phyloP scores from a whole-genome alignment of 2,113 vertebrate genomes.

The Galemys pyrenaicus region DNA sequence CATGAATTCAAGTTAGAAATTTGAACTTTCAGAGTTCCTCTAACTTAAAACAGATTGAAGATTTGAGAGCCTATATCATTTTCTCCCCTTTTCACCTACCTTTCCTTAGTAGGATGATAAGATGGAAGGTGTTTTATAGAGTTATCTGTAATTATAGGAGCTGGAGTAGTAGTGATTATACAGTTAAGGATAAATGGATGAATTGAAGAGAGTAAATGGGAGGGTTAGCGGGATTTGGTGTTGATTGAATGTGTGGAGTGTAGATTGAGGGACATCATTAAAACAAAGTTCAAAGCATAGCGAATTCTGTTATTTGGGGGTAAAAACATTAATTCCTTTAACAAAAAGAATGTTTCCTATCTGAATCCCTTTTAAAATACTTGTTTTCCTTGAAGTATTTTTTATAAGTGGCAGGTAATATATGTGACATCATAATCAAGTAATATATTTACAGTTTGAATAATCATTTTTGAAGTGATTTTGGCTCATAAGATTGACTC shows the following conservation, averaged over 20 bases:
- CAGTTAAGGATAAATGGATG: no score
- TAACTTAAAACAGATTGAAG: not conserved
- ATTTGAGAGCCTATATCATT: not conserved
- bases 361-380: constrained; percentile 9
- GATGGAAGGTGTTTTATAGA: not conserved
- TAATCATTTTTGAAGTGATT: constrained; percentile 9
- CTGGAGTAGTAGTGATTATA: not conserved
- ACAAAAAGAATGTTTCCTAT: not conserved
- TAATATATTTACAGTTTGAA: not conserved
- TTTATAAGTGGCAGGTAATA: not conserved
- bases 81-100: accelerated
- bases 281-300: not conserved
- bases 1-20: not conserved
- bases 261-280: not conserved
- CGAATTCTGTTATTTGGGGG: not conserved
- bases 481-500: not conserved
- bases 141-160: not conserved
- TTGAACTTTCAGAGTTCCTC: not conserved
- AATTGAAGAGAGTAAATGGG: not conserved
- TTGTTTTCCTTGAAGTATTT: not conserved
- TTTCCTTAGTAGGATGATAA: not conserved
- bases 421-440: not conserved
- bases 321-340: not conserved
- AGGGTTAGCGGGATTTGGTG: not conserved
- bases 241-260: not conserved